These are phyloP conservation scores for Nowickia ferox DNA, from an alignment of 2,888 invertebrate genomes.

Conservation along the genomic window DNA sequence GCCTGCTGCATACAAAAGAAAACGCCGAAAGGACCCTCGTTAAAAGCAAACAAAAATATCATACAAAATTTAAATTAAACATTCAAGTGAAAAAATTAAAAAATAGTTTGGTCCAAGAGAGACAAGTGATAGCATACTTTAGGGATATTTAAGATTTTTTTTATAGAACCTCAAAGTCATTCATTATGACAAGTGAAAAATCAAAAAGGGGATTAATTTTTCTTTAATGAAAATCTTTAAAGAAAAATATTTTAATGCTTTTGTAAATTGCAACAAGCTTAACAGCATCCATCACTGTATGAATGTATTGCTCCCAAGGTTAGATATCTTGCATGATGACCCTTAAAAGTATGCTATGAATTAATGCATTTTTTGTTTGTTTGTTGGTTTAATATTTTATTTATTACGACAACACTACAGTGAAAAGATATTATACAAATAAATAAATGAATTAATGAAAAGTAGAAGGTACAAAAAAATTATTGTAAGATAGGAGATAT, in stretches of 20 bases:
- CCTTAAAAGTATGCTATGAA: slow-evolving; percentile 42
- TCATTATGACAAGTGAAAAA: slow-evolving; percentile 14
- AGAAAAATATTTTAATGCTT: slow-evolving; percentile 22
- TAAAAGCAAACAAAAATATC: not conserved
- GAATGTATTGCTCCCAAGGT: slow-evolving; percentile 36
- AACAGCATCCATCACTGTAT: slow-evolving; percentile 28
- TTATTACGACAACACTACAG: no score
- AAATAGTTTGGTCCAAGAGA: not conserved
- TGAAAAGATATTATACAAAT: slow-evolving; percentile 1
- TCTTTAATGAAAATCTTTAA: slow-evolving; percentile 46
- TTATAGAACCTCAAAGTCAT: not conserved
- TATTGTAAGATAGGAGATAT: not conserved
- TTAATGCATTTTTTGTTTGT: not conserved
- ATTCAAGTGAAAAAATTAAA: not conserved
- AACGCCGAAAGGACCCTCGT: not conserved
- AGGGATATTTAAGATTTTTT: not conserved
- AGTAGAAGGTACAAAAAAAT: not conserved
- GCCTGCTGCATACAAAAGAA: not conserved
- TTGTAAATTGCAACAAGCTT: slow-evolving; percentile 27
- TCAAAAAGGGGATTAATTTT: slow-evolving; percentile 54
- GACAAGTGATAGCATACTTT: slow-evolving; percentile 37
- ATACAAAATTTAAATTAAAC: slow-evolving; percentile 1
- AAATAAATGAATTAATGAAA: slow-evolving; percentile 2
- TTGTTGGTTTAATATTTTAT: slow-evolving; percentile 3
- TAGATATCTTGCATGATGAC: slow-evolving; percentile 36